Conservation (phyloP, 2,888 invertebrate species). For the Enoplolaimus lenunculus region DNA sequence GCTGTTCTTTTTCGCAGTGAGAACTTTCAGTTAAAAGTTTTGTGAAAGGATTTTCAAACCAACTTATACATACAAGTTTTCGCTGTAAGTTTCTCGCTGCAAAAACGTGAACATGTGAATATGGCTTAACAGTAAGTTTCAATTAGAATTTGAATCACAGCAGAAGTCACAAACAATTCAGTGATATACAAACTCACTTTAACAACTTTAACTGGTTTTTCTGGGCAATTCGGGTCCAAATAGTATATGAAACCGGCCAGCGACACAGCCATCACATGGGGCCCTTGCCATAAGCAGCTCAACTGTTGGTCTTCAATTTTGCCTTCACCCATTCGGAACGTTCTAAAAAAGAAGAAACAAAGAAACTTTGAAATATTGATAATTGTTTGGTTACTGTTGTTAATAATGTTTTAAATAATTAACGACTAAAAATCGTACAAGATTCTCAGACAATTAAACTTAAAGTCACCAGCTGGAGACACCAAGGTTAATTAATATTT, state of each 20-base stretch:
- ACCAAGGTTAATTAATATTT: too few species aligned
- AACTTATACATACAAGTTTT: too few species aligned
- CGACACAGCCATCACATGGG: conserved; percentile 72
- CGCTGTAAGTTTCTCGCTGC: too few species aligned
- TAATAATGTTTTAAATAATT: too few species aligned
- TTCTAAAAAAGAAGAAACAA: conserved; percentile 50
- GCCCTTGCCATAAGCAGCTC: conserved; percentile 87
- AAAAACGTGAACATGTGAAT: too few species aligned
- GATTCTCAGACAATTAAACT: too few species aligned
- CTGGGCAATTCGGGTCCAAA: conserved; percentile 68
- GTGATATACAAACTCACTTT: conserved; percentile 55
- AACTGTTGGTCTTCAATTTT: conserved; percentile 53
- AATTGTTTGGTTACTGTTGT: too few species aligned
- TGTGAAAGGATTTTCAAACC: too few species aligned
- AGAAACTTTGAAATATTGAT: too few species aligned
- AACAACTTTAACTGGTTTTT: conserved; percentile 60
- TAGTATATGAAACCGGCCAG: conserved; percentile 90
- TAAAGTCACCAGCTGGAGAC: too few species aligned
- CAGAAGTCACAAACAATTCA: conserved; percentile 16
- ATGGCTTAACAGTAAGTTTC: neutral
- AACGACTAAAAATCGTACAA: conserved; percentile 11
- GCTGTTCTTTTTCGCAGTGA: too few species aligned
- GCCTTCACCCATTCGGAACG: conserved; percentile 64
- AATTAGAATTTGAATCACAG: neutral
- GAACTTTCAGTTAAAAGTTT: too few species aligned